Conservation (phyloP, 2,797 vertebrate genomes). For the Eremophila alpestris region DNA sequence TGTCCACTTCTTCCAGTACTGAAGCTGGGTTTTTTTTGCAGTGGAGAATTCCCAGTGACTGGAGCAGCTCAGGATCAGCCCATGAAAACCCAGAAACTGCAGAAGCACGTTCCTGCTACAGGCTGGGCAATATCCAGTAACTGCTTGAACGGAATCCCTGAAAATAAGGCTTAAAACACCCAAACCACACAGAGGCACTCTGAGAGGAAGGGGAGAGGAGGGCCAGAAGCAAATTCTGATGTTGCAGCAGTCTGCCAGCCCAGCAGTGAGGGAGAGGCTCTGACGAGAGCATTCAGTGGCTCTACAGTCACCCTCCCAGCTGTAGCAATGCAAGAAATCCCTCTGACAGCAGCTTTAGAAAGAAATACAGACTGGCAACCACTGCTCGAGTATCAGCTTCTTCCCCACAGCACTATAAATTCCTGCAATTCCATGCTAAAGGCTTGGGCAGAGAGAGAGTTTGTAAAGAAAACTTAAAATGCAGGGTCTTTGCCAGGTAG, state of each 20-base stretch:
- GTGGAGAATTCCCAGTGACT: background rate
- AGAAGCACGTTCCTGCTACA: background rate
- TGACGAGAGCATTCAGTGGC: background rate
- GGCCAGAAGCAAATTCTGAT: background rate
- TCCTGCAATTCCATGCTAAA: background rate
- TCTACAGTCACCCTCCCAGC: background rate
- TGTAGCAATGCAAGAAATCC: background rate
- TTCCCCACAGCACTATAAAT: background rate
- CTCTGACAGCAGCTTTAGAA: background rate
- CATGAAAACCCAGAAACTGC: background rate
- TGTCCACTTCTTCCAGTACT: background rate
- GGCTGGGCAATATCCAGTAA: background rate
- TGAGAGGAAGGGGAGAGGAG: background rate
- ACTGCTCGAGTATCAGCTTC: background rate
- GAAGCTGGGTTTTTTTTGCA: background rate
- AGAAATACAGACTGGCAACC: background rate
- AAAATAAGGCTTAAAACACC: background rate
- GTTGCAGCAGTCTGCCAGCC: background rate
- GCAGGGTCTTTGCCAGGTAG: conserved; percentile 7
- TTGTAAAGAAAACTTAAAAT: conserved; percentile 12
- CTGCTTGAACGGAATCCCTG: background rate
- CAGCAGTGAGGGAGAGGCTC: background rate
- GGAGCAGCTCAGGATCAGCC: background rate
- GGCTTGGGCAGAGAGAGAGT: background rate
- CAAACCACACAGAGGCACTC: background rate